Base-by-base conservation (phyloP, 2,888 invertebrate genomes). In the Chloroclystis v-ata region DNA sequence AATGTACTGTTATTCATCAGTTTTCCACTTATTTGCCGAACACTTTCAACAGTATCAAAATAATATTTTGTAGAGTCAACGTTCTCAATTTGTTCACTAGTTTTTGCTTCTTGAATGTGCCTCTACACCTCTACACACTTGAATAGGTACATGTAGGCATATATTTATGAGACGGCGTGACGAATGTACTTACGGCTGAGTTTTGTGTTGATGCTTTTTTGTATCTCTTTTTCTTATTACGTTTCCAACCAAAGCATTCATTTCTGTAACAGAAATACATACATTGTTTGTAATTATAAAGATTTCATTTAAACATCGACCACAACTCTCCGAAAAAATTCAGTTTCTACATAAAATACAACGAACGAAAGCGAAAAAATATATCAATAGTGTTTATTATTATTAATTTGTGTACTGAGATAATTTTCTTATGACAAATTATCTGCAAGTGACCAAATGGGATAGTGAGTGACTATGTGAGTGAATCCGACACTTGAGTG, bases 401-500 rank as follows among this genome's bases (percentile, higher is more conserved):
- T n/a, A n/a, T n/a, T n/a, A n/a, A 32, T n/a, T 33, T 16, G 14
- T 16, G 10, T 10, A 35, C 46, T 46, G 37, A 28, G 28, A 46
- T 39, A 6, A 9, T 44, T 45, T 49, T 28, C 12, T 8, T 11
- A 5, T 20, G 10, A 12, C 20, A 42, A 50, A 37, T 16, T 39
- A 38, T 48, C 26, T 33, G 39, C 20, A 33, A 42, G 45, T 49
- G 20, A 41, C 11, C 24, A 29, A 20, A 32, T 45, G 53, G 51
- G 45, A 30, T 10, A 38, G 38, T 45, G 44, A 52, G 57, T 57
- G 54, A 46, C 33, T 49, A 61, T 59, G 73, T 66, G 68, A 77
- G 71, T 37, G 72, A 61, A 67, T 65, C 9, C 9, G 13, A 63
- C 58, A 65, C 61, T 63, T 52, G 62, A 64, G 67, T 44, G 58